Base-by-base conservation (phyloP, 2,797 vertebrate genomes). In the Takifugu ocellatus region DNA sequence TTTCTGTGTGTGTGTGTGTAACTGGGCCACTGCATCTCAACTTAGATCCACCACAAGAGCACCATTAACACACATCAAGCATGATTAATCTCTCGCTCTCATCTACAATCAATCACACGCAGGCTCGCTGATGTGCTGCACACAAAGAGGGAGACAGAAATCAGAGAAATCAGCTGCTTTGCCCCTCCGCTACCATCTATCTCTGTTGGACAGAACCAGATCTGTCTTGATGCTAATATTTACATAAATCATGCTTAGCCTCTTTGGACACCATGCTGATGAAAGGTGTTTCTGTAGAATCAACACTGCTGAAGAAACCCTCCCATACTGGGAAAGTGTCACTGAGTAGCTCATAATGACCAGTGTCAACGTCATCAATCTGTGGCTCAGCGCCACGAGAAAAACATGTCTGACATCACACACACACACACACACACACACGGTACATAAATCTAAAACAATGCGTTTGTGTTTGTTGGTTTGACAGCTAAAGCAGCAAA, bases 91-190 rank as follows among this genome's bases (percentile, higher is more conserved):
- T 87, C 83, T 69, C 50, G 64, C 81, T 83, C 82, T 86, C 86
- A 79, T 87, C 82, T 75, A 78, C 85, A 87, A 90, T 91, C 90
- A 89, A 91, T 90, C 90, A 90, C 83, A 56, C 61, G 54, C 59
- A 49, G 49, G 54, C 58, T 47, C 31, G 36, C 12, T 39, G 36
- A 39, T 39, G 36, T 39, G 36, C 36, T 10, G 36, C 36, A 39
- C 36, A 39, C 36, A 39, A 39, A 39, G 36, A 6, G 51, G 62
- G 60, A 64, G 65, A 67, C 66, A 77, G 74, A 87, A 89, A 91
- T 91, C 88, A 88, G 84, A 87, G 88, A 90, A 90, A 91, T 91
- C 91, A 91, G 89, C 90, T 89, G 84, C 86, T 88, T 89, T 86
- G 70, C 74, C 74, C 74, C 68, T 70, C 79, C 59, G 66, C 82